These are phyloP conservation scores for human DNA, from an alignment of 2,113 vertebrate genomes.

Conservation along the genomic window GRCh38 chr7:130173501-130174000, in stretches of 20 bases:
- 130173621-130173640: constrained; percentile 91
- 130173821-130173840: constrained; percentile 96
- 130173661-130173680: constrained; percentile 96
- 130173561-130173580: constrained; percentile 47
- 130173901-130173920: constrained; percentile 97
- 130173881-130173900: constrained; percentile 97
- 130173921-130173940: constrained; percentile 97
- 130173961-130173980: constrained; percentile 8
- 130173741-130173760: not conserved
- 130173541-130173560: constrained; percentile 29
- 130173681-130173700: constrained; percentile 95
- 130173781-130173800: not conserved
- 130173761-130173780: accelerated
- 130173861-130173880: constrained; percentile 97
- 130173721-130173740: constrained; percentile 88
- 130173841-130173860: constrained; percentile 96
- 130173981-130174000: not conserved
- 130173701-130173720: constrained; percentile 96
- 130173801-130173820: accelerated
- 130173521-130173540: constrained; percentile 46
- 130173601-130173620: not conserved
- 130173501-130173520: not conserved
- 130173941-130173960: constrained; percentile 67
- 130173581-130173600: not conserved
- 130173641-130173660: constrained; percentile 93